Base-by-base conservation (phyloP, 2,797 vertebrate species). In the Limnodromus scolopaceus region DNA sequence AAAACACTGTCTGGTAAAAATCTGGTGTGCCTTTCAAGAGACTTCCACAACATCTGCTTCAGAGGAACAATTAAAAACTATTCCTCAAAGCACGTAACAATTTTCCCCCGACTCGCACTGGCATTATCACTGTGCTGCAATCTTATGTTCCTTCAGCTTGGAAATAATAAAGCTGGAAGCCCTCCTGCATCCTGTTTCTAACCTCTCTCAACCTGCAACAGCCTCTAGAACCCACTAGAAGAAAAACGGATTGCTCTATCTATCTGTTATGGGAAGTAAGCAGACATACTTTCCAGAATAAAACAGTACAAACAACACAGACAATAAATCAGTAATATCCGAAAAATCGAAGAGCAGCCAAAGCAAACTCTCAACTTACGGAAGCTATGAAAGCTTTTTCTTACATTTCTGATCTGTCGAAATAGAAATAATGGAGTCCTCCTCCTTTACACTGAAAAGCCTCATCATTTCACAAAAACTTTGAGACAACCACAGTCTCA, bases 281-380 rank as follows among this genome's bases (percentile, higher is more conserved):
- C 64, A 96, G 94, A 91, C 55, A 91, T 46, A 69, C 60, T 89
- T 79, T 36, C 43, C 82, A 79, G 80, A 95, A 90, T 49, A 75
- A 85, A 93, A 53, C 27, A 71, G 55, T 48, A 48, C 22, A 24
- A 48, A 23, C 12, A 45, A 88, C 58, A 87, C 66, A 80, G 94
- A 89, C 68, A 96, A 60, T 53, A 51, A 87, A 93, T 79, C 76
- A 82, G 69, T 69, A 84, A 61, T 92, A 92, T 0, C 54, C 75
- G 77, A 94, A 94, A 95, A 96, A 85, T 16, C 68, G 58, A 81
- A 89, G 45, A 75, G 49, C 55, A 95, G 84, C 53, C 92, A 92
- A 95, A 93, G 69, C 45, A 96, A 55, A 82, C 55, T 89, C 81
- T 93, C 48, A 53, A 12, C 70, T 87, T 93, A 95, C 93, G 88